Base-by-base conservation (phyloP, 2,113 vertebrate genomes). In the Oryzias celebensis region DNA sequence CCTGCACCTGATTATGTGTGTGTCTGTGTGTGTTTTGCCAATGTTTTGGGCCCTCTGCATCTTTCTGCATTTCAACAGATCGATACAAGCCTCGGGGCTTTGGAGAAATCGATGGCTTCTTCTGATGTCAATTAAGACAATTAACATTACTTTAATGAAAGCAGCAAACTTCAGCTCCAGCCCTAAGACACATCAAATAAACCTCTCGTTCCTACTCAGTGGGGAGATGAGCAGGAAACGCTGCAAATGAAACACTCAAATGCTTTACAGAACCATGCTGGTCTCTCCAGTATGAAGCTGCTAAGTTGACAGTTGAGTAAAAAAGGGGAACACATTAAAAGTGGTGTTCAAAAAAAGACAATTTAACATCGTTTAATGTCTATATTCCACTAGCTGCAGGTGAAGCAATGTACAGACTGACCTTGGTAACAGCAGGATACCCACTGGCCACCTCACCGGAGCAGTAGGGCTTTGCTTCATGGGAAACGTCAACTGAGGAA, bases 401-500 rank as follows among this genome's bases (percentile, higher is more conserved):
- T 57, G 5, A 8, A 42, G 5, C 6, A 15, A 5, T 66, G n/a
- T 22, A 16, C 45, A 24, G n/a, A 22, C 87, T 92, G 93, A 98
- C 97, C 93, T 99, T 96, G 2, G 94, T 96, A 23, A 95, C 93
- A 47, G 96, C 94, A 6, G 97, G 96, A 74, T 98, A 96, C 2
- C 97, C 97, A 0, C 94, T 94, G 46, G 96, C 90, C 71, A 98
- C 96, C 85, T 94, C 94, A 0, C 94, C 96, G 0, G 96, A 96
- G 68, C 97, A 99, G 73, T 95, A 93, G 16, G 94, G 94, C 76
- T 93, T 94, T 55, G 92, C 90, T 69, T 97, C 94, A 49, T 99
- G 95, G 0, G 97, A 99, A 23, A 96, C 95, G 0, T 97, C 93
- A 5, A 94, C 94, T 0, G 90, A 87, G 54, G 94, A 94, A 23